These are phyloP conservation scores for Cyprinodon variegatus DNA, from an alignment of 2,113 vertebrate species.

Conservation along the genomic window DNA sequence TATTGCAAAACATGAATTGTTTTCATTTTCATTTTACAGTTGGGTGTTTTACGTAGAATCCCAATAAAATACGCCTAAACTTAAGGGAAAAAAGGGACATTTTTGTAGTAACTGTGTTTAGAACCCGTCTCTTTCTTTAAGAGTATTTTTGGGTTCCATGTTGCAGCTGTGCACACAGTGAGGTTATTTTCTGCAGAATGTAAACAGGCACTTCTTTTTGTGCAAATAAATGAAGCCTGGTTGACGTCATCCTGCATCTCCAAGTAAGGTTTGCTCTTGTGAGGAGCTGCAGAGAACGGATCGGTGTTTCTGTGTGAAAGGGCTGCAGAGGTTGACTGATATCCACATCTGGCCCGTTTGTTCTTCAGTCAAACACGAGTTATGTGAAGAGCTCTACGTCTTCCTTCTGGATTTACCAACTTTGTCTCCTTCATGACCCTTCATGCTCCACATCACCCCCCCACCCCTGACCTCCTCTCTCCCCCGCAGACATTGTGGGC, in stretches of 20 bases:
- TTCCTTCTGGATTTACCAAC: conserved; percentile 61
- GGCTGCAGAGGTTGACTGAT: not conserved
- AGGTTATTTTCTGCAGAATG: conserved; percentile 8
- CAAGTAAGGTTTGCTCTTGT: not conserved
- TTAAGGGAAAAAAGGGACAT: not conserved
- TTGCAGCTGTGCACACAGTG: conserved; percentile 35
- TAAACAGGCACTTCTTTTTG: conserved; percentile 9
- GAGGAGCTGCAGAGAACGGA: not conserved
- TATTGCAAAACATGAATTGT: not conserved
- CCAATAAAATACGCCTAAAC: not conserved
- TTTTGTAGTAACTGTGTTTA: not conserved
- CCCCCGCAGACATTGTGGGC: conserved; percentile 94
- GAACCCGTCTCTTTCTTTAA: not conserved
- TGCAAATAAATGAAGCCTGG: conserved; percentile 4
- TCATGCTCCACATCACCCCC: not conserved
- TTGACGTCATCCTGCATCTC: conserved; percentile 9
- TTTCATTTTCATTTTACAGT: not conserved
- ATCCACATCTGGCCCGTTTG: conserved; percentile 23
- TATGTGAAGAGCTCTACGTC: conserved; percentile 44
- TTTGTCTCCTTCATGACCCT: not conserved
- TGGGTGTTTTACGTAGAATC: not conserved
- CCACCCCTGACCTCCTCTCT: conserved; percentile 36
- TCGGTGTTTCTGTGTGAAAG: conserved; percentile 14
- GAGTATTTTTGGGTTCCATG: conserved; percentile 26
- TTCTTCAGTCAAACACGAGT: conserved; percentile 39